Percentiles rank a stretch among this genome's conserved stretches.
These are phyloP conservation scores for Xestia rhomboidea DNA, from an alignment of 2,888 invertebrate species.

Conservation along the genomic window DNA sequence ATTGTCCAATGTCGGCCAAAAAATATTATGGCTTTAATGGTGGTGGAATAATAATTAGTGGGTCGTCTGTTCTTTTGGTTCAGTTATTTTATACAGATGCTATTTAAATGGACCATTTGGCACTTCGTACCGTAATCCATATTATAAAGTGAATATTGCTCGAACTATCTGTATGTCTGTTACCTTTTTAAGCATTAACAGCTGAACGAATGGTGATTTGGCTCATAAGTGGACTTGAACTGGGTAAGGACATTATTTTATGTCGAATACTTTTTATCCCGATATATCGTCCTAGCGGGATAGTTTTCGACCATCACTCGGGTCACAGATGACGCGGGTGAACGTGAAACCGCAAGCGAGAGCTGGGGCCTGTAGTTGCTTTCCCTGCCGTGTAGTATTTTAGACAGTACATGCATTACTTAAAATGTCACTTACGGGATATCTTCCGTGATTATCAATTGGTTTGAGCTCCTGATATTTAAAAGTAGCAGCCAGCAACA, in stretches of 20 bases:
- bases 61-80: constrained; percentile 39
- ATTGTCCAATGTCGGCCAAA: constrained; percentile 57
- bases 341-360: neutral
- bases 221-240: neutral
- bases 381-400: too few relatives aligned
- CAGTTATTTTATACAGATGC: neutral
- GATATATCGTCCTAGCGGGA: neutral
- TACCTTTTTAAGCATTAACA: neutral
- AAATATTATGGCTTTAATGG: constrained; percentile 56
- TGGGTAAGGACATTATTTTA: neutral
- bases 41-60: constrained; percentile 56
- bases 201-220: neutral
- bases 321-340: fast-evolving
- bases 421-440: too few relatives aligned
- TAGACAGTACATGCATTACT: neutral
- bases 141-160: neutral
- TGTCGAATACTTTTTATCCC: neutral
- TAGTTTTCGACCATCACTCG: neutral
- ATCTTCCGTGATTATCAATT: too few relatives aligned
- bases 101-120: constrained; percentile 29
- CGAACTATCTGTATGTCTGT: neutral
- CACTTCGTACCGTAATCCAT: neutral
- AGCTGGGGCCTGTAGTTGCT: neutral
- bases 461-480: too few relatives aligned
- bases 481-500: too few relatives aligned